phyloP scores from a whole-genome alignment of 2,113 vertebrate species.

The Mesoclemmys tuberculata region DNA sequence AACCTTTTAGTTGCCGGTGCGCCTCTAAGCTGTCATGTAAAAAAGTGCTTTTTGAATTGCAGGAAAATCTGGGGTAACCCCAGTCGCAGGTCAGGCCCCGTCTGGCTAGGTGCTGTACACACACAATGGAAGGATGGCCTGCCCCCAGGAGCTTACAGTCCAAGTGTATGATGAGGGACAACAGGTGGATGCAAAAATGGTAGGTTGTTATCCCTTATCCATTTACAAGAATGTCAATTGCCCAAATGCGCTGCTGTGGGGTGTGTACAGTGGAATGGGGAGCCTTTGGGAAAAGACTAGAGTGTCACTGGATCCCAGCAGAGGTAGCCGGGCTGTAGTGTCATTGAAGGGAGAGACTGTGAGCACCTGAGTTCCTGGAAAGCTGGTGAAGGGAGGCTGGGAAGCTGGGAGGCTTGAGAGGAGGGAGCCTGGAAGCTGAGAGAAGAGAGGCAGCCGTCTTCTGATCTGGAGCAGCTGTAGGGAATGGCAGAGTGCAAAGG shows the following conservation, averaged over 20 bases:
- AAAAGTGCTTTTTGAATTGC: neutral
- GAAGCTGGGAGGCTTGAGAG: neutral
- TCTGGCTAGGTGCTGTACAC: neutral
- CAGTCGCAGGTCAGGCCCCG: neutral
- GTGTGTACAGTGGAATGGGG: neutral
- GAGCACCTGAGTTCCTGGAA: neutral
- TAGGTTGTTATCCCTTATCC: neutral
- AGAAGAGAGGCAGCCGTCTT: neutral
- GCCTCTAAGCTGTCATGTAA: neutral
- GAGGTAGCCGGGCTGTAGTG: neutral
- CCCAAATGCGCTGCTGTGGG: neutral
- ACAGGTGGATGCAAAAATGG: neutral
- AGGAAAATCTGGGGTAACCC: rapidly evolving
- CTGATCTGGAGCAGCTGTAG: neutral
- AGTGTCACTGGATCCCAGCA: neutral
- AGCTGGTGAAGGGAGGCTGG: neutral
- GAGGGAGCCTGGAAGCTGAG: neutral
- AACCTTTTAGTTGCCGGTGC: conserved; percentile 55
- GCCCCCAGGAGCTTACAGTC: neutral
- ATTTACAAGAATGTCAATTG: neutral
- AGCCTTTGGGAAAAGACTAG: neutral
- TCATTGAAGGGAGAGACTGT: neutral
- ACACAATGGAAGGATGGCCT: neutral
- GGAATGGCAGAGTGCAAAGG: neutral
- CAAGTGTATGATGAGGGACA: neutral